Evolutionary conservation across 2,113 vertebrate species (phyloP).

Genomic region (Mugil cephalus): DNA sequence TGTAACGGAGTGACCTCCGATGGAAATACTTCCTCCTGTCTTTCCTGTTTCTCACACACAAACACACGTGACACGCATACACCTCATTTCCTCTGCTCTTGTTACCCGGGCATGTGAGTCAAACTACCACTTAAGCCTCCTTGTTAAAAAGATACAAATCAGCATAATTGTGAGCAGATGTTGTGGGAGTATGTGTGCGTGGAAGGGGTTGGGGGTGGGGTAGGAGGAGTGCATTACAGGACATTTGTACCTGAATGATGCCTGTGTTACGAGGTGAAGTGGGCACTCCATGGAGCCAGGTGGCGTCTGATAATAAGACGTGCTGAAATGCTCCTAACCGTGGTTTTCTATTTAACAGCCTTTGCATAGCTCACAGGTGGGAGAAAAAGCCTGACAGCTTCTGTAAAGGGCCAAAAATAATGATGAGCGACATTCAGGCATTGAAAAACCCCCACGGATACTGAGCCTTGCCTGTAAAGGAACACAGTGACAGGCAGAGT

Average conservation of each 20-base stretch:
- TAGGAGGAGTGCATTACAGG: slow-evolving; percentile 75
- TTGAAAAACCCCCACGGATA: slow-evolving; percentile 38
- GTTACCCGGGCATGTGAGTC: slow-evolving; percentile 48
- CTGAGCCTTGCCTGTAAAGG: slow-evolving; percentile 15
- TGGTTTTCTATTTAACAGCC: slow-evolving; percentile 57
- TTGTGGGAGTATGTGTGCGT: slow-evolving; percentile 44
- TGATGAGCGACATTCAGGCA: slow-evolving; percentile 39
- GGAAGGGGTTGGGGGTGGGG: background rate
- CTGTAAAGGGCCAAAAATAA: slow-evolving; percentile 39
- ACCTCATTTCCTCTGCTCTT: slow-evolving; percentile 43
- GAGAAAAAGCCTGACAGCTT: slow-evolving; percentile 21
- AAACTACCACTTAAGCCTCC: slow-evolving; percentile 54
- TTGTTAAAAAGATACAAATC: slow-evolving; percentile 77
- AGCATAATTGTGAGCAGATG: slow-evolving; percentile 85
- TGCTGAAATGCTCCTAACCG: slow-evolving; percentile 70
- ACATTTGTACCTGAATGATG: slow-evolving; percentile 81
- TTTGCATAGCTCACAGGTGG: slow-evolving; percentile 53
- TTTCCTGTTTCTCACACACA: background rate
- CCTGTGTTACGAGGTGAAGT: slow-evolving; percentile 78
- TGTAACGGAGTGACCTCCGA: slow-evolving; percentile 16
- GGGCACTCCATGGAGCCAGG: slow-evolving; percentile 78
- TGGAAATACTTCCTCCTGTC: slow-evolving; percentile 17
- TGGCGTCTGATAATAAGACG: slow-evolving; percentile 71
- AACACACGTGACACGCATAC: slow-evolving; percentile 1
- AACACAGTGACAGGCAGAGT: slow-evolving; percentile 12